A percentile compares a stretch with the other conserved stretches of the same genome.
These are phyloP conservation scores for Drosophila mojavensis DNA, from an alignment of 1,140 invertebrate genomes.

Conservation along the genomic window DNA sequence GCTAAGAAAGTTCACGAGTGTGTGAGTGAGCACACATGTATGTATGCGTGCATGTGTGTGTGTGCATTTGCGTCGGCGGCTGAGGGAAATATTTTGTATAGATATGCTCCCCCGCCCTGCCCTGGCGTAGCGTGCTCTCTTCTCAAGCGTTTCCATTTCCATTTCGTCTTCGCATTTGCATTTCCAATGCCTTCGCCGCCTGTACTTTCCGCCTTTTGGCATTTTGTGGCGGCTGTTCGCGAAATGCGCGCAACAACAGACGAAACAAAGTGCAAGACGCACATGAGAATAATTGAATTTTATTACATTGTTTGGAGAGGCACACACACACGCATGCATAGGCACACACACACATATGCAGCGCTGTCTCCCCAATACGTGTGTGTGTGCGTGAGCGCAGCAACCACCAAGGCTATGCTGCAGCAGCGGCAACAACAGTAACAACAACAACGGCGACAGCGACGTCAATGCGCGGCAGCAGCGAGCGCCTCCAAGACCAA, in stretches of 20 bases:
- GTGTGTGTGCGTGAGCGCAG: conserved; percentile 57
- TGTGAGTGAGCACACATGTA: conserved; percentile 22
- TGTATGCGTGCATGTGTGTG: conserved; percentile 9
- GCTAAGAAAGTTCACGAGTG: conserved; percentile 66
- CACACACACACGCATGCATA: conserved; percentile 49
- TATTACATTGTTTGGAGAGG: conserved; percentile 84
- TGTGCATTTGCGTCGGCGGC: conserved; percentile 61
- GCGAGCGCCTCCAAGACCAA: conserved; percentile 79
- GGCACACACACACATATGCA: conserved; percentile 34
- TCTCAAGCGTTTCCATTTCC: conserved; percentile 19
- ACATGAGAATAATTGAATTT: conserved; percentile 84
- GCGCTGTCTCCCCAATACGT: conserved; percentile 39
- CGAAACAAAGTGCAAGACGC: conserved; percentile 84
- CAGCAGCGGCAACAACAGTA: conserved; percentile 30
- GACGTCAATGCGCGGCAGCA: conserved; percentile 53
- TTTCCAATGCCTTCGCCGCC: conserved; percentile 56
- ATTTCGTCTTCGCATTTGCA: conserved; percentile 39
- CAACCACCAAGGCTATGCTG: conserved; percentile 78
- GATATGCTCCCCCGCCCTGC: conserved; percentile 23
- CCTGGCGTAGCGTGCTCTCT: not conserved
- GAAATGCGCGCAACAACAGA: conserved; percentile 74
- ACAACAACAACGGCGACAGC: conserved; percentile 48
- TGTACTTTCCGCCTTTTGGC: conserved; percentile 78
- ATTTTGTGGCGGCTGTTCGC: conserved; percentile 75
- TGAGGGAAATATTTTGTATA: conserved; percentile 54